Evolutionary conservation across 2,797 vertebrate species (phyloP).

Genomic region (Miichthys miiuy): DNA sequence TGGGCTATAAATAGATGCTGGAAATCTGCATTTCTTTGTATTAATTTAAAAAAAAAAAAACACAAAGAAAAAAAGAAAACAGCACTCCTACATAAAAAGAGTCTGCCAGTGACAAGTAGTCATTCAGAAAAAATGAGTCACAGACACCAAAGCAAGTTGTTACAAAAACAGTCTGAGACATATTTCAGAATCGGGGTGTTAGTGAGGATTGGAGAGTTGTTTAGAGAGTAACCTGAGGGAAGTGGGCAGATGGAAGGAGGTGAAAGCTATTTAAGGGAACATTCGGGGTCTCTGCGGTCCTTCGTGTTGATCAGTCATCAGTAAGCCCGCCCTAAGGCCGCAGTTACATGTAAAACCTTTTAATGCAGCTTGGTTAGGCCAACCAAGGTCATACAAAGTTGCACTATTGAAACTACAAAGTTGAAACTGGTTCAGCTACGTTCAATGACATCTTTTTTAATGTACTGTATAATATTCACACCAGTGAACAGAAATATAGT

Average conservation of each 20-base stretch:
- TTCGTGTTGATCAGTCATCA: constrained; percentile 45
- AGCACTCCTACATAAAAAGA: constrained; percentile 27
- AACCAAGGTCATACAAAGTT: constrained; percentile 21
- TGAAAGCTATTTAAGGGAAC: constrained; percentile 40
- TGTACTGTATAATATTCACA: neutral
- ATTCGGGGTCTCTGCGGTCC: constrained; percentile 26
- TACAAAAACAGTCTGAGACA: neutral
- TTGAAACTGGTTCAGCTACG: neutral
- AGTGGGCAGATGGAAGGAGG: constrained; percentile 30
- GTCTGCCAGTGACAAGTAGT: constrained; percentile 16
- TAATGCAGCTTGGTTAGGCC: constrained; percentile 12
- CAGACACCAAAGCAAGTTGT: constrained; percentile 7
- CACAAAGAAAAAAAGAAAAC: constrained; percentile 29
- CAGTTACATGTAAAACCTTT: constrained; percentile 28
- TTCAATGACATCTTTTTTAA: neutral
- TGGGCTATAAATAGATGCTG: constrained; percentile 34
- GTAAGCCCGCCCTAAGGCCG: constrained; percentile 15
- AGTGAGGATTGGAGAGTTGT: constrained; percentile 6
- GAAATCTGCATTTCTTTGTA: constrained; percentile 15
- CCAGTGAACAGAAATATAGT: neutral
- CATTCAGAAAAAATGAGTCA: constrained; percentile 27
- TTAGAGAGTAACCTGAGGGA: constrained; percentile 30
- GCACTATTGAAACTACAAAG: neutral
- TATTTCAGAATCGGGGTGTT: constrained; percentile 1
- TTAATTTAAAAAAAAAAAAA: constrained; percentile 13